Evolutionary conservation across 30 jellyfish, hydroid and myxozoan genomes (phyloP), one percentile per base, ranked within the genome.

Genomic region (Sanderia malayensis): DNA sequence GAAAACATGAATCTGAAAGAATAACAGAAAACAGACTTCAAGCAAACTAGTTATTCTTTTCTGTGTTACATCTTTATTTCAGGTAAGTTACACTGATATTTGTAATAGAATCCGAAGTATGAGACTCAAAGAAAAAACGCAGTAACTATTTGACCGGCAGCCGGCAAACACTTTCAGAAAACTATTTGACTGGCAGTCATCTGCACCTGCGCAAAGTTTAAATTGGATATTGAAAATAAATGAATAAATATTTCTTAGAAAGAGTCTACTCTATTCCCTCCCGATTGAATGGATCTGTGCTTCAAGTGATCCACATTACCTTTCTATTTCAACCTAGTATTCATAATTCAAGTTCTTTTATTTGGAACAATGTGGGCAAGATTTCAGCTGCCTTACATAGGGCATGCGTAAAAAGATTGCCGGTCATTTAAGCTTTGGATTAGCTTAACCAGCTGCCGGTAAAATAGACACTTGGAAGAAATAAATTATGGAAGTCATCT

Each of bases 281-380:
- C 27, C 64, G 27, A 49, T 9, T 24, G 3, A 49, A 19, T 49
- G 64, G 64, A 49, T 49, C 64, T 49, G 64, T 49, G 27, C 52
- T 37, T 37, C 64, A 49, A 49, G 64, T 49, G 64, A 49, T 19
- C 24, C 64, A 49, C 64, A 49, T 49, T 19, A 49, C 64, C 64
- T 9, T 49, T 9, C 27, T 18, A 49, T 49, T 37, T 37, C 52
- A 49, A 49, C 64, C 64, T 49, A 49, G 27, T 49, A 49, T 49
- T 9, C 64, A 49, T 18, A 49, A 49, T 49, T 49, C 18, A 49
- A 18, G 64, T 49, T 49, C 64, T 37, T 49, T 9, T 9, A 49
- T 9, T 24, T 49, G 64, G 64, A 15, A 49, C 27, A 49, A 49
- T 49, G 64, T 49, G 27, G 24, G 64, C 64, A 49, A 24, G 64